phyloP scores from a whole-genome alignment of 2,888 invertebrate species.

The Papilio protenor region DNA sequence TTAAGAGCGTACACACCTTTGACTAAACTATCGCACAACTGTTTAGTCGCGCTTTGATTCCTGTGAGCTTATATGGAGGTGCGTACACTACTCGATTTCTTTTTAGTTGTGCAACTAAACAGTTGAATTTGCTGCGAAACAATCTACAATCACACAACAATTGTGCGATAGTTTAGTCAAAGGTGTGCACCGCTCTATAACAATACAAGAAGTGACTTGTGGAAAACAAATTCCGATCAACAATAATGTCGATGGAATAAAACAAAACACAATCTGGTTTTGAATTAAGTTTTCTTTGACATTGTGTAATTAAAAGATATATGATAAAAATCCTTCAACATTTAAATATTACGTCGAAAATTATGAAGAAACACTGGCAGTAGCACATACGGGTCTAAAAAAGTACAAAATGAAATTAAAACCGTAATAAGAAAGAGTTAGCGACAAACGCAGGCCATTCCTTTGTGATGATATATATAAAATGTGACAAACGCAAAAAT shows the following conservation, averaged over 20 bases:
- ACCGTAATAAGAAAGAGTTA: conserved; percentile 31
- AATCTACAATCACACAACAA: no score
- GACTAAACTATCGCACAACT: no score
- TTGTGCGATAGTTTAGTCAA: no score
- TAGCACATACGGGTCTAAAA: conserved; percentile 14
- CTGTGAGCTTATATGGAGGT: no score
- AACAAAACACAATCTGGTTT: not conserved
- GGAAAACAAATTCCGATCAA: not conserved
- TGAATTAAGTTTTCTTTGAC: not conserved
- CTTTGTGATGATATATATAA: conserved; percentile 58
- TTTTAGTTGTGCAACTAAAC: no score
- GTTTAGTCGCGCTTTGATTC: no score
- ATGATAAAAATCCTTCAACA: not conserved
- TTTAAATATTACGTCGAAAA: not conserved
- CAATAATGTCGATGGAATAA: not conserved
- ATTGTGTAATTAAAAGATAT: no score
- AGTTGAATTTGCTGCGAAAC: no score
- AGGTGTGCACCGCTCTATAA: no score
- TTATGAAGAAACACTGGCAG: not conserved
- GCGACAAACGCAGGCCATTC: conserved; percentile 41
- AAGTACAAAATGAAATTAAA: conserved; percentile 27
- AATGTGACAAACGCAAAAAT: conserved; percentile 76
- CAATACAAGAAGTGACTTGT: not conserved
- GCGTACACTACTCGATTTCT: no score
- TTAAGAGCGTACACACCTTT: no score